Conservation (phyloP, 2,888 invertebrate genomes). For the Corbicula japonica region DNA sequence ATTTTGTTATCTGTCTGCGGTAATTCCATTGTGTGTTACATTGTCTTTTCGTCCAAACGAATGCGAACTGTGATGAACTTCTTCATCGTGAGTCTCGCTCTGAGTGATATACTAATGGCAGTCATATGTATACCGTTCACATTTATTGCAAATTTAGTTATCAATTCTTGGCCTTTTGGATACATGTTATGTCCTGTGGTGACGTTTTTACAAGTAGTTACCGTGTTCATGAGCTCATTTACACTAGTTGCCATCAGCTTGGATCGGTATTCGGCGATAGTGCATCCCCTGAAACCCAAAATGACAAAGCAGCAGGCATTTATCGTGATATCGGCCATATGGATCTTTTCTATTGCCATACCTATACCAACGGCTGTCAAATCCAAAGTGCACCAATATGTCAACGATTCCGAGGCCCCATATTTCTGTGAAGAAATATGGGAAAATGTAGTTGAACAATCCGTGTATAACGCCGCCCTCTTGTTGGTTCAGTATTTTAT, state of each 20-base stretch:
- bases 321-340: conserved; percentile 91
- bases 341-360: conserved; percentile 92
- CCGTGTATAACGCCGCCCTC: conserved; percentile 92
- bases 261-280: conserved; percentile 96
- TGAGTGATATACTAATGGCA: conserved; percentile 87
- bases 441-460: conserved; percentile 66
- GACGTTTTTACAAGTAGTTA: conserved; percentile 91
- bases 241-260: conserved; percentile 96
- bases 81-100: conserved; percentile 86
- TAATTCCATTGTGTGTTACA: conserved; percentile 92
- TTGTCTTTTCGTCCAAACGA: conserved; percentile 93
- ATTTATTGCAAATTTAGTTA: conserved; percentile 92
- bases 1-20: conserved; percentile 87
- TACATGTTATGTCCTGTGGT: conserved; percentile 93
- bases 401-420: conserved; percentile 69
- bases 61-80: conserved; percentile 97
- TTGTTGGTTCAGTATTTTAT: conserved; percentile 94
- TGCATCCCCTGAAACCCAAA: conserved; percentile 94
- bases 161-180: conserved; percentile 96
- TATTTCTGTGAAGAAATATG: conserved; percentile 76
- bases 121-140: conserved; percentile 87
- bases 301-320: conserved; percentile 92
- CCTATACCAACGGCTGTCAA: conserved; percentile 94
- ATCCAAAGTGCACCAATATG: conserved; percentile 87
- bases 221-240: conserved; percentile 92